phyloP scores from a whole-genome alignment of 2,888 invertebrate genomes.

The Mechanitis mazaeus region DNA sequence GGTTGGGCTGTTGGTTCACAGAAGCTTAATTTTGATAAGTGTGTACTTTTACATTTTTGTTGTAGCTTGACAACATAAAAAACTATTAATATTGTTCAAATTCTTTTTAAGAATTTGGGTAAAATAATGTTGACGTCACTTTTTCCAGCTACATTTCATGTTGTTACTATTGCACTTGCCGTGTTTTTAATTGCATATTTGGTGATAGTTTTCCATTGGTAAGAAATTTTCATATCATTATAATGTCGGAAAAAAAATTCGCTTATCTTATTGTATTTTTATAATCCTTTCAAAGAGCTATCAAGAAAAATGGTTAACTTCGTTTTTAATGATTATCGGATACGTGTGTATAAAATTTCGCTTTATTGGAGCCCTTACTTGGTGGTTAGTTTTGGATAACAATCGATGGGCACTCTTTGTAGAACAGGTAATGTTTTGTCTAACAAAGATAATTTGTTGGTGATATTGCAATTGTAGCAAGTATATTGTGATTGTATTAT shows the following conservation, averaged over 20 bases:
- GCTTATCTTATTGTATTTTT: background rate
- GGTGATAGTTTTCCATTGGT: constrained; percentile 64
- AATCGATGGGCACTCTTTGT: constrained; percentile 50
- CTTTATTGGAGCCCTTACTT: constrained; percentile 57
- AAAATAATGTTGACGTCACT: constrained; percentile 4
- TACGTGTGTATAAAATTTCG: constrained; percentile 53
- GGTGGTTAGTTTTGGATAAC: constrained; percentile 53
- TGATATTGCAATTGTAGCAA: background rate
- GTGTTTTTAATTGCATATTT: constrained; percentile 59
- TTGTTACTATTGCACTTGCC: constrained; percentile 61
- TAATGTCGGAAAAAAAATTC: background rate
- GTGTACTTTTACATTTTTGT: constrained; percentile 16
- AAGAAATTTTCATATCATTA: constrained; percentile 29
- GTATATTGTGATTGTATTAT: too few relatives aligned
- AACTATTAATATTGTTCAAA: background rate
- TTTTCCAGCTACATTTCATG: constrained; percentile 54
- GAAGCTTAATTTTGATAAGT: constrained; percentile 50
- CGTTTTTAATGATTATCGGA: constrained; percentile 51
- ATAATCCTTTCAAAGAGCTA: constrained; percentile 35
- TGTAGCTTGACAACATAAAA: background rate
- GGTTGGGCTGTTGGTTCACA: constrained; percentile 48
- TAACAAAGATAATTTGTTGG: background rate
- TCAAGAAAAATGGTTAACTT: constrained; percentile 53
- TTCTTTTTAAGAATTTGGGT: background rate
- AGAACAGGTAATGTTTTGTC: constrained; percentile 44